Percentiles rank a stretch among this genome's conserved stretches.
Evolutionary conservation across 2,113 vertebrate genomes (phyloP).

Genomic region (Setophaga kirtlandii): DNA sequence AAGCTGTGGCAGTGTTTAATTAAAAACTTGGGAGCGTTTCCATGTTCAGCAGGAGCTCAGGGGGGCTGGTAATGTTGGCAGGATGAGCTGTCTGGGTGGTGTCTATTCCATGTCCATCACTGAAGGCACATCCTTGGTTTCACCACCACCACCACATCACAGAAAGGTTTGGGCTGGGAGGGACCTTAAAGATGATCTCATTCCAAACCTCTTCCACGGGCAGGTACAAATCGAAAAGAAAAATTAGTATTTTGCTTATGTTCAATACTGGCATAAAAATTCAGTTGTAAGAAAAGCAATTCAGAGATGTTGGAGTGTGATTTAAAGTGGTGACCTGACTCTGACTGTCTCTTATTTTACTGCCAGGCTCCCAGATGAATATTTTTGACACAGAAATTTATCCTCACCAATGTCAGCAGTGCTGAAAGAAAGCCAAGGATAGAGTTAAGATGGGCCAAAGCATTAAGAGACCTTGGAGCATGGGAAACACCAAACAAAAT

Average conservation of each 20-base stretch:
- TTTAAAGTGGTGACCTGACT: background rate
- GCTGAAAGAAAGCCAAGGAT: background rate
- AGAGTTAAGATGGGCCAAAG: background rate
- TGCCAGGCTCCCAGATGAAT: background rate
- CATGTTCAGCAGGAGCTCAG: background rate
- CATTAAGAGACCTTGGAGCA: background rate
- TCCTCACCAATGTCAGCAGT: background rate
- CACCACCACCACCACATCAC: background rate
- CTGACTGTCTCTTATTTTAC: background rate
- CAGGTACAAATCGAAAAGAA: background rate
- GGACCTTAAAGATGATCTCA: background rate
- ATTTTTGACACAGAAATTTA: background rate
- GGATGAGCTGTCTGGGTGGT: background rate
- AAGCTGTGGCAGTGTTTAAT: background rate
- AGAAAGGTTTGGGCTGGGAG: background rate
- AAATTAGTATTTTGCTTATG: background rate
- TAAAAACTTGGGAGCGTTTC: background rate
- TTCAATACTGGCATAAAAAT: background rate
- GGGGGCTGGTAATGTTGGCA: background rate
- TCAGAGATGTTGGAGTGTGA: background rate
- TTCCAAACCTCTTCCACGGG: background rate
- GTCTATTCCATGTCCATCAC: background rate
- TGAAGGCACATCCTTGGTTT: background rate
- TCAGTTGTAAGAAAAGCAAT: background rate
- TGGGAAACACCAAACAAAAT: slow-evolving; percentile 4